Evolutionary conservation across 1,140 invertebrate genomes (phyloP).

Genomic region (Globodera rostochiensis): DNA sequence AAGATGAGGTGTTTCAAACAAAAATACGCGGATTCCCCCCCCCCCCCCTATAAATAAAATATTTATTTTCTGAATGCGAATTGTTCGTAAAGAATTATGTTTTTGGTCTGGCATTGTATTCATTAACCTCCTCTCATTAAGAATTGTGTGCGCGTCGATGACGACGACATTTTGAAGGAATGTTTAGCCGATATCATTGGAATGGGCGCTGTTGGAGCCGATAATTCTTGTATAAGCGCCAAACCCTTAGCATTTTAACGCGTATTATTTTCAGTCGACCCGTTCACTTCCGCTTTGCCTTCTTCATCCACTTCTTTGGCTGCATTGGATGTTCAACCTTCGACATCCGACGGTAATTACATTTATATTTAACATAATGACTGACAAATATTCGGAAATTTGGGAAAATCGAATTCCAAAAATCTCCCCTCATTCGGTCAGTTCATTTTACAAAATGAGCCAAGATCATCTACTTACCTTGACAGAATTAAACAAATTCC

Average conservation of each 20-base stretch:
- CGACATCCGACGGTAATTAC: neutral
- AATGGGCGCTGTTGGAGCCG: neutral
- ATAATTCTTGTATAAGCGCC: constrained; percentile 5
- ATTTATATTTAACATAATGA: neutral
- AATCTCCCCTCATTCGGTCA: neutral
- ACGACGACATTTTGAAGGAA: constrained; percentile 45
- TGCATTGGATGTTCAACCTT: neutral
- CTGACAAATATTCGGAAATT: too few species aligned
- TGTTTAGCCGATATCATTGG: constrained; percentile 36
- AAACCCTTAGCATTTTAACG: neutral
- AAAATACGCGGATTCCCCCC: neutral
- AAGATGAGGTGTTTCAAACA: constrained; percentile 33
- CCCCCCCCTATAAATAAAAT: too few species aligned
- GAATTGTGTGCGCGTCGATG: constrained; percentile 34
- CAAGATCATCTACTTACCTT: neutral
- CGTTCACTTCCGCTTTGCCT: neutral
- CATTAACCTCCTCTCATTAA: constrained; percentile 3
- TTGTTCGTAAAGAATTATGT: too few species aligned
- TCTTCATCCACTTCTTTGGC: neutral
- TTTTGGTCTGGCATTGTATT: too few species aligned
- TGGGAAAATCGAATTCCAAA: too few species aligned
- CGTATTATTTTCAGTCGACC: constrained; percentile 3
- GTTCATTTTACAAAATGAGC: neutral
- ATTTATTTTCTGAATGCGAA: too few species aligned
- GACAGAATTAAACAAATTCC: neutral